Evolutionary conservation across 2,797 vertebrate species (phyloP).

Genomic region (Rhinichthys osculus): DNA sequence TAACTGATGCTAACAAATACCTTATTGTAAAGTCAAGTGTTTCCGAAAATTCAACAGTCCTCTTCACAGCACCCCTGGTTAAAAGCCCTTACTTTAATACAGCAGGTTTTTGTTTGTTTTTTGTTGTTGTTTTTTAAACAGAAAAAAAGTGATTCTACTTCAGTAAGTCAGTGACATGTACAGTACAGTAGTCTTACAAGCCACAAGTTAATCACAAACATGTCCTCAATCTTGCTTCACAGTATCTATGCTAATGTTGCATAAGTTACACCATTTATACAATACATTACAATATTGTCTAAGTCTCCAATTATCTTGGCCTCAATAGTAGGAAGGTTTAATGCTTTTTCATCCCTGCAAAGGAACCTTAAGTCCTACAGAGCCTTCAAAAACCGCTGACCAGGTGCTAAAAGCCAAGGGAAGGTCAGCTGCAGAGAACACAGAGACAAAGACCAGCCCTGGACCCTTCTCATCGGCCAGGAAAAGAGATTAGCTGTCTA

Average conservation of each 20-base stretch:
- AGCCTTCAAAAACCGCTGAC: constrained; percentile 29
- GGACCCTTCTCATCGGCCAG: constrained; percentile 32
- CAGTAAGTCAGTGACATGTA: not conserved
- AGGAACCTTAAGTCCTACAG: constrained; percentile 19
- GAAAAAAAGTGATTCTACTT: not conserved
- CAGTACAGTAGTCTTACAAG: not conserved
- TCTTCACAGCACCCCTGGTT: not conserved
- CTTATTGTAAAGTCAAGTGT: not conserved
- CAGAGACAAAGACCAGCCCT: constrained; percentile 31
- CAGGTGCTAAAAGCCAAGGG: constrained; percentile 23
- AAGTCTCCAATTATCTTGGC: not conserved
- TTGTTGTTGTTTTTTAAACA: not conserved
- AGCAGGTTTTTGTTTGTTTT: not conserved
- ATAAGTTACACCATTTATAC: not conserved
- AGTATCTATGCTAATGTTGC: not conserved
- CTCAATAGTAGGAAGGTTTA: not conserved
- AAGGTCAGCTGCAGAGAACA: constrained; percentile 49
- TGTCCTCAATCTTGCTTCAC: not conserved
- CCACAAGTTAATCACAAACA: not conserved
- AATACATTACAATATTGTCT: not conserved
- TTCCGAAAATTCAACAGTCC: not conserved
- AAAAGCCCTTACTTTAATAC: not conserved
- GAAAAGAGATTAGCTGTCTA: constrained; percentile 43
- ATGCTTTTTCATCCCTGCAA: not conserved
- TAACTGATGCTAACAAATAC: not conserved